These are phyloP conservation scores for Ostrea edulis DNA, from an alignment of 1,140 invertebrate species.

Conservation along the genomic window DNA sequence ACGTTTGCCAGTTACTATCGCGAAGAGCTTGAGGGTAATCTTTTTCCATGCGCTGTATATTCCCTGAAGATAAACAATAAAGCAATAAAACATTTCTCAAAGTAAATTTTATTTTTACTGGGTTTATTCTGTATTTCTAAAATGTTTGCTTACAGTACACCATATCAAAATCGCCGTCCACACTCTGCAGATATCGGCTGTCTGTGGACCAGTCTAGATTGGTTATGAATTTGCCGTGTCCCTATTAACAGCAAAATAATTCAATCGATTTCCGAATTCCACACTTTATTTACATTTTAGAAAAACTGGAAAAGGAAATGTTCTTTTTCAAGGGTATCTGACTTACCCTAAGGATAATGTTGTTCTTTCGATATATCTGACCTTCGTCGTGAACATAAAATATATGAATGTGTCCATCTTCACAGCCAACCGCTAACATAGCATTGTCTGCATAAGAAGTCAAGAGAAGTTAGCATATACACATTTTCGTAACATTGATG, in stretches of 20 bases:
- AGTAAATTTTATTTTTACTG: background rate
- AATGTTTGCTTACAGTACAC: slow-evolving; percentile 61
- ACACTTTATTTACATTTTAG: slow-evolving; percentile 75
- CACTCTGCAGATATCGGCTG: slow-evolving; percentile 89
- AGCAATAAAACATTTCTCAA: background rate
- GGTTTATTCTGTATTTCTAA: no score
- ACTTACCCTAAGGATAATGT: slow-evolving; percentile 43
- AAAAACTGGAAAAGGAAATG: slow-evolving; percentile 85
- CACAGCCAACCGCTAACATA: slow-evolving; percentile 89
- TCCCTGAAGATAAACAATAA: slow-evolving; percentile 63
- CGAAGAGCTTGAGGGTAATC: slow-evolving; percentile 88
- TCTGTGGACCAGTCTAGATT: slow-evolving; percentile 94
- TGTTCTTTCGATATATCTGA: slow-evolving; percentile 44
- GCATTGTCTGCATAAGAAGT: slow-evolving; percentile 84
- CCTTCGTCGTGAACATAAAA: slow-evolving; percentile 45
- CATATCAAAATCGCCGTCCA: slow-evolving; percentile 93
- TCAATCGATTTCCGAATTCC: background rate
- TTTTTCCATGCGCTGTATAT: slow-evolving; percentile 74
- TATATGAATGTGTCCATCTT: slow-evolving; percentile 91
- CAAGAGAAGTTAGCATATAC: background rate
- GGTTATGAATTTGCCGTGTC: slow-evolving; percentile 93
- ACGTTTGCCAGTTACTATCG: slow-evolving; percentile 89
- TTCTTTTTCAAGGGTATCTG: slow-evolving; percentile 84
- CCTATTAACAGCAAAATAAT: slow-evolving; percentile 77
- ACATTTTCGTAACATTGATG: background rate